Evolutionary conservation across 2,797 vertebrate species (phyloP).

Genomic region (Rhinophrynus dorsalis): DNA sequence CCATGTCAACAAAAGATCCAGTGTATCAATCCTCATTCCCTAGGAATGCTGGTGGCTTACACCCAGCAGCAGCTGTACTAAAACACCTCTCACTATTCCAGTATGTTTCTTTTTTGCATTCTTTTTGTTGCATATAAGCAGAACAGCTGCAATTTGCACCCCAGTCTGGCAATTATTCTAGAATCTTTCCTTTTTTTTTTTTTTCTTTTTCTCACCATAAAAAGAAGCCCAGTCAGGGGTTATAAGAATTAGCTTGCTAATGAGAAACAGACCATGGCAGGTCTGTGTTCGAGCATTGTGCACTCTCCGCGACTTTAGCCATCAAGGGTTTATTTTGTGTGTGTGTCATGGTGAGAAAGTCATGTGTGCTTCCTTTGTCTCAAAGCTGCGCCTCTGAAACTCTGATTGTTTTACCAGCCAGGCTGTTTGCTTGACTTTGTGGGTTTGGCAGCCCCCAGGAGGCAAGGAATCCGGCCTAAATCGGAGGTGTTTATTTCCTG

Average conservation of each 20-base stretch:
- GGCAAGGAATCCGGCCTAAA: not conserved
- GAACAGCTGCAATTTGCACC: constrained; percentile 44
- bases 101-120: constrained; percentile 30
- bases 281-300: not conserved
- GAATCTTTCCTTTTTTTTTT: constrained; percentile 11
- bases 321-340: too few relatives aligned
- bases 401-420: constrained; percentile 3
- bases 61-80: constrained; percentile 35
- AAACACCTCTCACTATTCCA: constrained; percentile 26
- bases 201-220: constrained; percentile 14
- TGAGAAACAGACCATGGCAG: constrained; percentile 38
- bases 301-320: not conserved
- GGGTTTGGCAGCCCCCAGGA: constrained; percentile 1
- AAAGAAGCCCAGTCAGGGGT: constrained; percentile 23
- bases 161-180: constrained; percentile 32
- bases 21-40: constrained; percentile 11
- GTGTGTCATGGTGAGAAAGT: constrained; percentile 11
- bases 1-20: constrained; percentile 32
- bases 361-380: constrained; percentile 1
- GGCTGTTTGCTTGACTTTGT: constrained; percentile 7
- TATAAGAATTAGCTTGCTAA: constrained; percentile 10
- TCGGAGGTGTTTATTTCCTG: not conserved
- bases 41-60: constrained; percentile 18
- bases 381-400: not conserved
- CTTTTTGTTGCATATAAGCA: constrained; percentile 11